Evolutionary conservation across 30 jellyfish, hydroid and myxozoan species (phyloP).

Genomic region (Catostylus mosaicus): DNA sequence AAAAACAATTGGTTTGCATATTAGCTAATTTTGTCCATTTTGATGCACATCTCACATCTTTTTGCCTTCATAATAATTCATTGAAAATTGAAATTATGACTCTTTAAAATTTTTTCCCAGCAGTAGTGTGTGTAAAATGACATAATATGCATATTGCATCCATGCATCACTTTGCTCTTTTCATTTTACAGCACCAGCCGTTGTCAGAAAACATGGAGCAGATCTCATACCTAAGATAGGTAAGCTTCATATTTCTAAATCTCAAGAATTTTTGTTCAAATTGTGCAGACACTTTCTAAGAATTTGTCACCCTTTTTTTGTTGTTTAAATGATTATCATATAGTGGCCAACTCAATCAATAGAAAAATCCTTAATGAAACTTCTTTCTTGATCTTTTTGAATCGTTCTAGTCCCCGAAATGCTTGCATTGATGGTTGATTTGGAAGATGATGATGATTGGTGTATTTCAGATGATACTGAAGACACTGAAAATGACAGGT

Average conservation of each 20-base stretch:
- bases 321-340: too few species aligned
- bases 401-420: constrained; percentile 87
- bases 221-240: constrained; percentile 81
- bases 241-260: constrained; percentile 10
- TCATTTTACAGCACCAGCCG: constrained; percentile 64
- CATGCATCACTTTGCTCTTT: neutral
- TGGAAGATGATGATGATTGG: constrained; percentile 97
- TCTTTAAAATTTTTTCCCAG: too few species aligned
- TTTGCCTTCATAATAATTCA: too few species aligned
- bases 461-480: constrained; percentile 81
- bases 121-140: too few species aligned
- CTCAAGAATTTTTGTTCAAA: neutral
- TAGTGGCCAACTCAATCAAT: too few species aligned
- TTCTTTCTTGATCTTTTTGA: too few species aligned
- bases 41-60: neutral
- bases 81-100: too few species aligned
- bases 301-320: too few species aligned
- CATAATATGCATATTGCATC: too few species aligned
- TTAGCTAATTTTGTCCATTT: neutral
- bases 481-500: constrained; percentile 96
- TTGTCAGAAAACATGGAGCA: constrained; percentile 73
- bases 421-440: constrained; percentile 95
- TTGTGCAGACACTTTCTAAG: neutral
- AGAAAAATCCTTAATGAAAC: too few species aligned
- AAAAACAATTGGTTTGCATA: too few species aligned